Conservation (phyloP, 1,140 invertebrate species). For the Cydia strobilella region DNA sequence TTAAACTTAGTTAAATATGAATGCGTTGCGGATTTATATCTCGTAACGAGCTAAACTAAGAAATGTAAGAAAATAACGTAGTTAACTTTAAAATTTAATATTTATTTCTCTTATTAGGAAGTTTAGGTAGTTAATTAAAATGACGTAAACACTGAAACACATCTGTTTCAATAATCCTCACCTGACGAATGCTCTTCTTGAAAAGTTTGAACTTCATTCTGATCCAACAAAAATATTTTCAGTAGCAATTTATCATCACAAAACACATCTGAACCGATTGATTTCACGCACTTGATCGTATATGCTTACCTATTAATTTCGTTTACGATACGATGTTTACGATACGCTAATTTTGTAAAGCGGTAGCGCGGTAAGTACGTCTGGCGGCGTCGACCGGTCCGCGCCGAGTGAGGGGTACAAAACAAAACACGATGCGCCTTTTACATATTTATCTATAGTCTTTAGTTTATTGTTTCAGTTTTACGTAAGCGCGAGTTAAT, state of each 20-base stretch:
- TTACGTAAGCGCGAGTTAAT: neutral
- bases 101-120: neutral
- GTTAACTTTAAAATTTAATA: neutral
- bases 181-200: slow-evolving; percentile 60
- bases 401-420: slow-evolving; percentile 1
- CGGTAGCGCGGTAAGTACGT: no score
- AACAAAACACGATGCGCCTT: neutral
- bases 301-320: slow-evolving; percentile 36
- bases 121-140: neutral
- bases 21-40: no score
- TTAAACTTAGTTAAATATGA: no score
- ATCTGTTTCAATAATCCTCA: slow-evolving; percentile 51
- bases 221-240: slow-evolving; percentile 27
- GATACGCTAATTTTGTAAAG: slow-evolving; percentile 33
- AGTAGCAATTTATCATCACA: slow-evolving; percentile 36
- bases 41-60: no score
- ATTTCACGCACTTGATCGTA: slow-evolving; percentile 46
- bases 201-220: slow-evolving; percentile 69
- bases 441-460: slow-evolving; percentile 20
- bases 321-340: slow-evolving; percentile 38
- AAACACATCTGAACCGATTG: slow-evolving; percentile 41
- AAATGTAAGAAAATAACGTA: neutral
- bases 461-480: slow-evolving; percentile 27
- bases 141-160: slow-evolving; percentile 23
- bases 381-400: neutral